Evolutionary conservation across 2,888 invertebrate species (phyloP), one percentile per base, ranked within the genome.

Genomic region (Villa cingulata): DNA sequence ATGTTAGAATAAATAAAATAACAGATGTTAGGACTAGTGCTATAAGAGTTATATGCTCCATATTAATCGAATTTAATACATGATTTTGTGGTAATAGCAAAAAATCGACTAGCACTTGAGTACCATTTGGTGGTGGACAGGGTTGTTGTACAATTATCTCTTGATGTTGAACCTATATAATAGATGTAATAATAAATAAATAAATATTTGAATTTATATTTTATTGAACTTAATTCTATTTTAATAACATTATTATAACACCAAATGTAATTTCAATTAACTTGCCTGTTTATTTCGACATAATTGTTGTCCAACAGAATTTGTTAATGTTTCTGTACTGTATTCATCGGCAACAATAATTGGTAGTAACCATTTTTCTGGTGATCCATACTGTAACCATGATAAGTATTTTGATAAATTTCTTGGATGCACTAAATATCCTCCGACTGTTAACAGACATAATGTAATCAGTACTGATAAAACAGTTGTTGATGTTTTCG

Each of bases 131-230:
- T 4, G 81, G 78, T 5, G 86, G 85, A 61, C 88, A 88, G 16
- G 84, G 78, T 37, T 83, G 78, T 62, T 87, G 86, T 27, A 88
- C 83, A 59, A 91, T 90, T 53, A 87, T 88, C 61, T 88, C 88
- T 67, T 86, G 86, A 59, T 84, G 82, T 58, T 87, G 85, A 52
- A 87, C 80, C 77, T 91, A 42, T 18, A 27, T 9, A 27, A 27
- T 2, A 27, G 10, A 2, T 2, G 27, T 9, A 27, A 9, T 27
- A 9, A 9, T 4, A 27, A 10, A 2, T 9, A 27, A 27, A 27
- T 27, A 27, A n/a, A n/a, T n/a, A n/a, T n/a, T n/a, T n/a, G n/a
- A n/a, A n/a, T n/a, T n/a, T n/a, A n/a, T n/a, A n/a, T n/a, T n/a
- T n/a, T n/a, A n/a, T n/a, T n/a, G n/a, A n/a, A n/a, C n/a, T n/a